A percentile compares a stretch with the other conserved stretches of the same genome.
Evolutionary conservation across 1,140 invertebrate species (phyloP).

Genomic region (Drosophila grimshawi): DNA sequence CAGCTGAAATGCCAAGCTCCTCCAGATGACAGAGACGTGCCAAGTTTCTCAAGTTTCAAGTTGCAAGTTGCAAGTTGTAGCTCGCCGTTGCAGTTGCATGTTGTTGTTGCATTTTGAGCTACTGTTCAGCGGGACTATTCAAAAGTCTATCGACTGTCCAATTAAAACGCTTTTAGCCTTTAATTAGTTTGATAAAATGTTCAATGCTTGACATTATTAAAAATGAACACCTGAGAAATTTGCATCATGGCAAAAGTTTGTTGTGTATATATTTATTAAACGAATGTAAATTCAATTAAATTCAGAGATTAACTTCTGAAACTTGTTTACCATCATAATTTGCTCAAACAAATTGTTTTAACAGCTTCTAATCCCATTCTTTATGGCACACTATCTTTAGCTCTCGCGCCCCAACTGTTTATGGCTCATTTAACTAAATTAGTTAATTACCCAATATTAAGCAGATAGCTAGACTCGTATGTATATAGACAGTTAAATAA

Average conservation of each 20-base stretch:
- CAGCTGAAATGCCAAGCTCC: conserved; percentile 61
- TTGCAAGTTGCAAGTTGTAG: too few relatives aligned
- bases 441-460: conserved; percentile 38
- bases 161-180: conserved; percentile 78
- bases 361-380: conserved; percentile 10
- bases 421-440: conserved; percentile 63
- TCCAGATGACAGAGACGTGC: conserved; percentile 32
- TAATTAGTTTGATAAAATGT: conserved; percentile 74
- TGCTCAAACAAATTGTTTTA: conserved; percentile 35
- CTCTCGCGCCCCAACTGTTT: conserved; percentile 23
- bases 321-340: conserved; percentile 39
- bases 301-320: conserved; percentile 2
- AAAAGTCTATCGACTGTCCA: conserved; percentile 77
- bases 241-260: too few relatives aligned
- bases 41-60: conserved; percentile 25
- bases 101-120: conserved; percentile 24
- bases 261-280: too few relatives aligned
- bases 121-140: conserved; percentile 55
- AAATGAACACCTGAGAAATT: conserved; percentile 21
- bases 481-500: background rate
- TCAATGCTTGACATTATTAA: conserved; percentile 52
- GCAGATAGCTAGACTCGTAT: conserved; percentile 17
- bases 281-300: background rate
- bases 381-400: conserved; percentile 17
- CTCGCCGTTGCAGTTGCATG: background rate